Evolutionary conservation across 1,140 invertebrate species (phyloP), one percentile per base, ranked within the genome.

Genomic region (Drosophila guanche): DNA sequence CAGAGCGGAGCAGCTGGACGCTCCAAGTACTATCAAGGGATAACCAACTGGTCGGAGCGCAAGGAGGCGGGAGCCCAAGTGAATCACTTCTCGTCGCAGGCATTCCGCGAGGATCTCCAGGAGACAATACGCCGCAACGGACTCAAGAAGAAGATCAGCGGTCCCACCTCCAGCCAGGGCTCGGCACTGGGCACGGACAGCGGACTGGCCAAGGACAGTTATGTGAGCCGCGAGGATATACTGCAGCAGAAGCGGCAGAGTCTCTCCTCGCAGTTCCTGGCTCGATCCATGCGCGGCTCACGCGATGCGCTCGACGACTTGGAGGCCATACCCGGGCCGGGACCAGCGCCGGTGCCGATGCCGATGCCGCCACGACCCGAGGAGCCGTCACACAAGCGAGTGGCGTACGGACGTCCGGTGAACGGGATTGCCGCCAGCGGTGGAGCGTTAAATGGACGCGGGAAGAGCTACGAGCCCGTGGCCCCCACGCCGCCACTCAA

Each of bases 21-120:
- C 8, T 74, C 92, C 25, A 93, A 93, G 40, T 95, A 94, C 81
- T 95, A 94, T 77, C 95, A 95, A 74, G 95, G 95, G 7, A 94
- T 96, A 43, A 94, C 93, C 51, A 95, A 96, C 75, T 96, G 95
- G 95, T 95, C 95, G 1, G 95, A 96, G 79, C 92, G 95, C 16
- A 92, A 94, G 70, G 93, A 93, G 48, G 27, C 59, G 0, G 69
- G 67, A 10, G 54, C 76, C 4, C 52, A 75, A 25, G 47, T 68
- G 10, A 91, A 88, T 60, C 88, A 91, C 47, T 88, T 91, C 52
- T 77, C 83, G 2, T 76, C 90, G 42, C 90, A 91, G 53, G 90
- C 90, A 2, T 91, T 91, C 25, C 81, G 89, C 33, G 90, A 91
- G 46, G 91, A 91, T 47, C 76, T 91, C 12, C 88, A 90, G 55